Base-by-base conservation (phyloP, 2,888 invertebrate species). In the Ptilodon capucinus region DNA sequence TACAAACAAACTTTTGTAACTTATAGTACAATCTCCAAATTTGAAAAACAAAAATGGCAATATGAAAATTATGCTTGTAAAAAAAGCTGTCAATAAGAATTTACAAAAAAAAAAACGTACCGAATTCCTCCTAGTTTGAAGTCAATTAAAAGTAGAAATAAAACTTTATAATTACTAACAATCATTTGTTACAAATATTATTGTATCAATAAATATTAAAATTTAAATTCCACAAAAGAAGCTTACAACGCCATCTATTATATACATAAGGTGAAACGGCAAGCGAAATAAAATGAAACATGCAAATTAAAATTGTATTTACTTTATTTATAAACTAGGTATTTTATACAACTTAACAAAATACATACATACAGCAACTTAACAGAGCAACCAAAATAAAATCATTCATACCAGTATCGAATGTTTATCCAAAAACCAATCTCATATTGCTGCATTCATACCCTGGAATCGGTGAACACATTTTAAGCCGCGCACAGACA, bases 341-440 rank as follows among this genome's bases (percentile, higher is more conserved):
- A 89, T 89, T 90, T 87, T 90, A 91, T 88, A 91, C 90, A 91
- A 91, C 91, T 90, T 91, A 91, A 90, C 91, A 88, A 90, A 89
- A 88, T 88, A 90, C 88, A 81, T 85, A 86, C 86, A 85, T 88
- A 86, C 89, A 86, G 81, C 82, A 89, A 89, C 84, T 86, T 80
- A 91, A 87, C 84, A 84, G 79, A 78, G 82, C 86, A 87, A 89
- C 81, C 85, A 82, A 87, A 89, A 85, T 70, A 72, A 78, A 79
- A 71, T 71, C 83, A 84, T 81, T 80, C 82, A 81, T 75, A 76
- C 81, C 62, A 74, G 79, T 74, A 71, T 76, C 57, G 60, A 64
- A 50, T 49, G 48, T 48, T 19, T 42, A 44, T 46, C 51, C 25
- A 44, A 42, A 47, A 48, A 42, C 48, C n/a, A 49, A 40, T 11